phyloP scores from a whole-genome alignment of 2,113 vertebrate species.

The Setophaga kirtlandii region DNA sequence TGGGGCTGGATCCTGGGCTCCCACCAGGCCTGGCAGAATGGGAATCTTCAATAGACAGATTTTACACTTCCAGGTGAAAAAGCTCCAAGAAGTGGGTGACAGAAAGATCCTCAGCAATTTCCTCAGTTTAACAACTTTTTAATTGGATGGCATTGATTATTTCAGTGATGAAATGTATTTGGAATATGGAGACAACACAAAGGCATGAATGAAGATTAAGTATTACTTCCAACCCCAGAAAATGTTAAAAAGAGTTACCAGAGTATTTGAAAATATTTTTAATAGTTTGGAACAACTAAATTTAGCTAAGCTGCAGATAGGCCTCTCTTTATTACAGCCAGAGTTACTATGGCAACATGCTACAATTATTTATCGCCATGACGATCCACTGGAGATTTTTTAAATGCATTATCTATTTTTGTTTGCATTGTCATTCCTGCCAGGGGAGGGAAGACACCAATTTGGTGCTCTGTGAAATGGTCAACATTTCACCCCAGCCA shows the following conservation, averaged over 20 bases:
- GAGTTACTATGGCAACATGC: slow-evolving; percentile 78
- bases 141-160: background rate
- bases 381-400: slow-evolving; percentile 78
- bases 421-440: slow-evolving; percentile 75
- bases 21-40: background rate
- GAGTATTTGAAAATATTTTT: slow-evolving; percentile 70
- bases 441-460: slow-evolving; percentile 58
- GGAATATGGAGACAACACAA: slow-evolving; percentile 27
- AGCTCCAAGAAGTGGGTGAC: background rate
- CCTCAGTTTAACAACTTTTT: background rate
- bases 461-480: slow-evolving; percentile 16
- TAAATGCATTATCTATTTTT: slow-evolving; percentile 80
- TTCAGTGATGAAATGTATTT: background rate
- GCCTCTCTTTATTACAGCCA: slow-evolving; percentile 73
- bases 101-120: background rate
- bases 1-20: background rate
- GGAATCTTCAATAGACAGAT: background rate
- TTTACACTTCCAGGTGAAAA: background rate
- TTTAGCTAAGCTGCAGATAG: slow-evolving; percentile 76
- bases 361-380: slow-evolving; percentile 84
- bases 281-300: slow-evolving; percentile 76
- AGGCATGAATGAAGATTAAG: slow-evolving; percentile 47
- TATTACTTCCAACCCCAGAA: slow-evolving; percentile 15
- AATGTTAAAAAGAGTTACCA: slow-evolving; percentile 39
- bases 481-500: background rate